Evolutionary conservation across 64 coral and sea anemone species (phyloP), one percentile per base, ranked within the genome.

Genomic region (Hydrozoanthus tunicans): DNA sequence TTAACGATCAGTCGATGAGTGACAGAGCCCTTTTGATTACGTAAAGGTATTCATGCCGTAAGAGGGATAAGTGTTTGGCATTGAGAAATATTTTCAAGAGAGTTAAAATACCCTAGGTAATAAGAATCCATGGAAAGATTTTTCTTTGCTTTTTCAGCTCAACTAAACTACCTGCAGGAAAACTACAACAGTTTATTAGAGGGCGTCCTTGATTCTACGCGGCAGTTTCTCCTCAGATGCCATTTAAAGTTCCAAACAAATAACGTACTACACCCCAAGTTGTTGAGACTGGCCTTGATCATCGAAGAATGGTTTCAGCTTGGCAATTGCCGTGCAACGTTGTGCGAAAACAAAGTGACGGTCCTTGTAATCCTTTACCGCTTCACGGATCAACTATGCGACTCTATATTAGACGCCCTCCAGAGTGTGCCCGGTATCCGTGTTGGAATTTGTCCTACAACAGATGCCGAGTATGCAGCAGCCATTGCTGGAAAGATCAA

Each of bases 261-360:
- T 26, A 94, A 91, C 7, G 79, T 94, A 51, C 89, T 96, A 71
- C 95, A 96, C 60, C 95, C 95, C 4, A 96, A 96, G 92, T 74
- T 94, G 59, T 51, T 90, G 62, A 55, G 65, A 59, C 7, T 90
- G 74, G 74, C 77, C 58, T 59, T 90, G 13, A 78, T 7, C 5
- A 54, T 79, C 9, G 89, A 90, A 17, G 51, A 78, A 17, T 79
- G 73, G 89, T 9, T 90, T 3, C 59, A 77, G 3, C 14, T 52
- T 51, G 63, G 7, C 79, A 66, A 77, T 11, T 9, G 27, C 59
- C 77, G 73, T 63, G 64, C 62, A 77, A 32, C 89, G 32, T 53
- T 77, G 62, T 11, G 84, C 56, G 70, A 70, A 69, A 88, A 88
- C 84, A 88, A 88, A 56, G 23, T 56, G 4, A 74, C 67, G 2